phyloP scores from a whole-genome alignment of 2,888 invertebrate genomes.

The Mythimna vitellina region DNA sequence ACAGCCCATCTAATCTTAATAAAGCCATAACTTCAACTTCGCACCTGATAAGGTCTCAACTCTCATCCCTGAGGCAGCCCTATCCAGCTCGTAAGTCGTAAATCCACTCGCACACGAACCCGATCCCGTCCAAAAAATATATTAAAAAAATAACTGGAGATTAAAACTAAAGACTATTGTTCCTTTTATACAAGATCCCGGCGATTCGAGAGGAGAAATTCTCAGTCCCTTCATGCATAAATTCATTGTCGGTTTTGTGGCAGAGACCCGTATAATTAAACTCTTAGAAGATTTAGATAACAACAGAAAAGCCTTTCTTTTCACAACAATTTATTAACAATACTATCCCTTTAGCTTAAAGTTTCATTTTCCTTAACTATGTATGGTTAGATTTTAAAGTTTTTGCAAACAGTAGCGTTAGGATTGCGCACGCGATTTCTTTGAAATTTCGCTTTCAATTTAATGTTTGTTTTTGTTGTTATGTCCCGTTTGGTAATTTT shows the following conservation, averaged over 20 bases:
- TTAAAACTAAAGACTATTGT: slow-evolving; percentile 89
- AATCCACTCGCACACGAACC: slow-evolving; percentile 83
- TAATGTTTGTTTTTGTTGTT: slow-evolving; percentile 74
- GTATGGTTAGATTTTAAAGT: slow-evolving; percentile 58
- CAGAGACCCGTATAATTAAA: slow-evolving; percentile 84
- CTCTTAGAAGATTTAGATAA: slow-evolving; percentile 79
- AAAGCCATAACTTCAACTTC: slow-evolving; percentile 49
- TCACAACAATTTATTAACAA: slow-evolving; percentile 65
- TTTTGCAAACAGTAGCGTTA: slow-evolving; percentile 78
- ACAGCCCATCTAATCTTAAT: slow-evolving; percentile 40
- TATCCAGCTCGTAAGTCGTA: slow-evolving; percentile 70
- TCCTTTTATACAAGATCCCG: slow-evolving; percentile 81
- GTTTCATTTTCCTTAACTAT: slow-evolving; percentile 67
- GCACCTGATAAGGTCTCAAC: slow-evolving; percentile 47
- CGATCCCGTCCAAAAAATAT: slow-evolving; percentile 80
- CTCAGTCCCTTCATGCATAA: slow-evolving; percentile 87
- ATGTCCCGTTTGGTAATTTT: slow-evolving; percentile 74
- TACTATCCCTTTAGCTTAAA: slow-evolving; percentile 67
- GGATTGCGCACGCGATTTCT: slow-evolving; percentile 78
- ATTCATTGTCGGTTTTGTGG: slow-evolving; percentile 87
- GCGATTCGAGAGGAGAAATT: slow-evolving; percentile 77
- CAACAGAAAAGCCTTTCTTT: slow-evolving; percentile 66
- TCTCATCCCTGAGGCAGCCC: slow-evolving; percentile 60
- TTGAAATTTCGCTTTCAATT: slow-evolving; percentile 77
- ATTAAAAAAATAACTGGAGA: slow-evolving; percentile 77